Percentiles rank a stretch among this genome's conserved stretches.
Evolutionary conservation across 2,113 vertebrate species (phyloP).

Genomic region (Galbula dea): DNA sequence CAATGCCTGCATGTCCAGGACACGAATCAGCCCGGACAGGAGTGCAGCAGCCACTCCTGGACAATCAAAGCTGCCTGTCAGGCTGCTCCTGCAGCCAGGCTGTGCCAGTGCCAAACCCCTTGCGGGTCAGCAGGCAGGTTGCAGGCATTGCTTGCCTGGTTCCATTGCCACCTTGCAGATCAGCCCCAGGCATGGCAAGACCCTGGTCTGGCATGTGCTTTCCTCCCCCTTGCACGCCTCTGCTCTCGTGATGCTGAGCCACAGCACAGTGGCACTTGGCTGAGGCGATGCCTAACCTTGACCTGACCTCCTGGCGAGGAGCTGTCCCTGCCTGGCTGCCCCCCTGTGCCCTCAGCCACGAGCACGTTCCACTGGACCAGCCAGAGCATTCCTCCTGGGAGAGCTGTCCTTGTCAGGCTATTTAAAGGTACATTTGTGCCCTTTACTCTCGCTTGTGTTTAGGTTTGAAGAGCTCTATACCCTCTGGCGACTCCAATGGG

Average conservation of each 20-base stretch:
- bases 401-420: slow-evolving; percentile 42
- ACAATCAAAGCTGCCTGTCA: not conserved
- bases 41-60: not conserved
- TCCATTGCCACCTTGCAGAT: not conserved
- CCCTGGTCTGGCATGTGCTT: not conserved
- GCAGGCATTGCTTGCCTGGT: not conserved
- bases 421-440: slow-evolving; percentile 54
- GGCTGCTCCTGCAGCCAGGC: not conserved
- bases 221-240: not conserved
- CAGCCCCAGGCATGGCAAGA: not conserved
- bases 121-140: not conserved
- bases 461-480: not conserved
- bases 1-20: slow-evolving; percentile 35
- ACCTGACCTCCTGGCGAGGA: not conserved
- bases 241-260: not conserved
- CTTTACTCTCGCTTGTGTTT: not conserved
- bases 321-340: not conserved
- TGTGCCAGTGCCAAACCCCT: not conserved
- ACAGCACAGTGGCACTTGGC: not conserved
- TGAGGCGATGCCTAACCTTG: not conserved
- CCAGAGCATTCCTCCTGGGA: slow-evolving; percentile 57
- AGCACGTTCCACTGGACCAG: slow-evolving; percentile 36
- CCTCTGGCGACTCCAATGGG: not conserved
- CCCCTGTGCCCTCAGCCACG: not conserved
- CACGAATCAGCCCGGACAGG: slow-evolving; percentile 30